Evolutionary conservation across 2,888 invertebrate species (phyloP), one percentile per base, ranked within the genome.

Genomic region (Psococerastis gibbosa): DNA sequence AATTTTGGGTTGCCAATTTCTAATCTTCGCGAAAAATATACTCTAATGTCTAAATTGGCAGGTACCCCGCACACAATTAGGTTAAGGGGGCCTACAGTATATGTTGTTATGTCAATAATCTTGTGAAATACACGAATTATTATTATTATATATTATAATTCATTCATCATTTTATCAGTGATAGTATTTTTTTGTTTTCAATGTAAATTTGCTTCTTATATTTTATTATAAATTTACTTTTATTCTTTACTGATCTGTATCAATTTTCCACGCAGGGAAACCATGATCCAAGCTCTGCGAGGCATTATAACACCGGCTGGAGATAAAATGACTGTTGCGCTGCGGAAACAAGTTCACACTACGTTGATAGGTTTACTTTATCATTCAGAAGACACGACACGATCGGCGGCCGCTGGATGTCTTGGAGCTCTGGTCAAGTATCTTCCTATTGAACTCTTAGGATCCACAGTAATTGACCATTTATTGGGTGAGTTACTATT

Each of bases 211-310:
- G n/a, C 18, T 43, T 47, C n/a, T 46, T n/a, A 32, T 41, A 20
- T 22, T 27, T 32, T 15, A 18, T 44, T 22, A 22, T 44, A 35
- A 32, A 11, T 6, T 17, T 16, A 9, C 23, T 38, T 31, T 23
- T 9, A 33, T n/a, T n/a, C n/a, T n/a, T n/a, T n/a, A n/a, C n/a
- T n/a, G n/a, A n/a, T n/a, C n/a, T n/a, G 44, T 42, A 23, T 43
- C 38, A 17, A 45, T 46, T 32, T 48, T 33, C 23, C 31, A 43
- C 53, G 46, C 54, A 78, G 87, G 51, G 95, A 95, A 65, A 94
- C 95, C 2, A 84, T 85, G 71, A 65, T 95, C 47, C 89, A 91
- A 60, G 92, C 92, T 3, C 63, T 95, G 50, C 71, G 94, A 48
- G 79, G 81, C 49, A 78, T 89, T 43, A 73, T 92, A 49, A 72